Base-by-base conservation (phyloP, 2,888 invertebrate genomes). In the Lasioglossum villosulum region DNA sequence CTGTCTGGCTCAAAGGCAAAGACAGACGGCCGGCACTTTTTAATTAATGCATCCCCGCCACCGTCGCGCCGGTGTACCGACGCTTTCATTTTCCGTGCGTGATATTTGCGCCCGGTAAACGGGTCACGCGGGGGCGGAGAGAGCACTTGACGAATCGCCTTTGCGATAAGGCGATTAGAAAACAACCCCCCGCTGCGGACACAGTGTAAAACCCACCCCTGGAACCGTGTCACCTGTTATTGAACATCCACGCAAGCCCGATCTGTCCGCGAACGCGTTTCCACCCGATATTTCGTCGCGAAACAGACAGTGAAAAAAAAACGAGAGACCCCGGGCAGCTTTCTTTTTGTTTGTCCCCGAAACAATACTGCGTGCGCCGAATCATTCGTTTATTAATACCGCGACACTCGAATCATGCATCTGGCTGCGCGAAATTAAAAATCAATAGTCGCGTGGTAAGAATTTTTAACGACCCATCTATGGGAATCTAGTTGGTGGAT, bases 81-180 rank as follows among this genome's bases (percentile, higher is more conserved):
- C 48, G 77, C 75, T 81, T 75, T 78, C 75, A 68, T 81, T 78
- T 78, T 68, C 68, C 56, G 48, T 42, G 56, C 52, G 34, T 45
- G 70, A 78, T 75, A 81, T 75, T 80, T 42, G 52, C 63, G 5
- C 30, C n/a, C 30, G 42, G 63, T 72, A 75, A 78, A 19, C 86
- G 71, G 86, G 86, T 86, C 86, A 78, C 71, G 30, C 52, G 76
- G 37, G 23, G 34, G 66, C 10, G 63, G 42, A 71, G 30, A 6
- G 34, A 34, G 34, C 74, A 48, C 80, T 66, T 78, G 77, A 48
- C 56, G 83, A 81, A 80, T 81, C 80, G 66, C 81, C 80, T 83
- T 74, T 48, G 27, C 83, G 76, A 68, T 83, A 86, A 81, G 80
- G 68, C 83, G 78, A 87, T 87, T 87, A 87, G 66, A 81, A 76